A percentile compares a stretch with the other conserved stretches of the same genome.
Evolutionary conservation across 1,140 invertebrate genomes (phyloP).

Genomic region (Pseudomyrmex concolor): DNA sequence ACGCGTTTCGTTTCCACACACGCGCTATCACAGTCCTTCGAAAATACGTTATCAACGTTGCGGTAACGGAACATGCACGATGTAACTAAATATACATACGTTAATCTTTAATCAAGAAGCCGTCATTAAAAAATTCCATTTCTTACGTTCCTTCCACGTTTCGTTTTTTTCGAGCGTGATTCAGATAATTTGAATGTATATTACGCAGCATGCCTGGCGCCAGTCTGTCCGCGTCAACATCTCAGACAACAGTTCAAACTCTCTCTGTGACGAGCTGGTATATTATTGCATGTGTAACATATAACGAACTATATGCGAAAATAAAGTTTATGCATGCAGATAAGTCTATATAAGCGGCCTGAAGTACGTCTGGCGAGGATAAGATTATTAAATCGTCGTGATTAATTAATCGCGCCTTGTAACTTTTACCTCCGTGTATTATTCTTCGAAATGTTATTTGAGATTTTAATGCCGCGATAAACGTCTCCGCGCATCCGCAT

Average conservation of each 20-base stretch:
- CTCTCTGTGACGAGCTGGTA: not conserved
- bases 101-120: not conserved
- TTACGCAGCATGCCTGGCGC: conserved; percentile 23
- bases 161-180: conserved; percentile 4
- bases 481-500: not conserved
- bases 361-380: not conserved
- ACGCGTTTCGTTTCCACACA: not conserved
- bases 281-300: not conserved
- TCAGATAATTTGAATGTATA: conserved; percentile 3
- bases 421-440: not conserved
- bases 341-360: conserved; percentile 9
- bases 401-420: conserved; percentile 23
- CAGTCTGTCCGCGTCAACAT: conserved; percentile 23
- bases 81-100: not conserved
- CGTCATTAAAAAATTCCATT: too few species aligned
- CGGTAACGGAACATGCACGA: not conserved
- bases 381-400: conserved; percentile 37
- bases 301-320: not conserved
- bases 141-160: too few species aligned
- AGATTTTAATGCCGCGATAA: not conserved
- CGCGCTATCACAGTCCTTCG: conserved; percentile 22
- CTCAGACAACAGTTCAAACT: not conserved
- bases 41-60: conserved; percentile 32
- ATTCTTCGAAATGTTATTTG: not conserved
- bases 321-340: not conserved